Percentiles rank a stretch among this genome's conserved stretches.
These are phyloP conservation scores for Agrochola litura DNA, from an alignment of 2,888 invertebrate species.

Conservation along the genomic window DNA sequence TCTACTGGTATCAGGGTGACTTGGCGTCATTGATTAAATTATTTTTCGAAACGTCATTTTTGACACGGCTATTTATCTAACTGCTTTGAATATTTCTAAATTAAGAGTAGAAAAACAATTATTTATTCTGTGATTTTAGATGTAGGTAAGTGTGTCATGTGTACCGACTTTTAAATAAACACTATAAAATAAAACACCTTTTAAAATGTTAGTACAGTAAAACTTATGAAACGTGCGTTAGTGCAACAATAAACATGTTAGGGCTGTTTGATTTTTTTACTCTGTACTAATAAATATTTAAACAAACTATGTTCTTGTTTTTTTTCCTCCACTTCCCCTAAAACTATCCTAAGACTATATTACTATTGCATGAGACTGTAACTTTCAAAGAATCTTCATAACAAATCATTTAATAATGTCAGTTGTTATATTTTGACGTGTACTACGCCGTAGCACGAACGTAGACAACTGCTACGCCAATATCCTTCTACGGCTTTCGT, in stretches of 20 bases:
- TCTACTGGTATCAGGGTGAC: slow-evolving; percentile 10
- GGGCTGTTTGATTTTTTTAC: not conserved
- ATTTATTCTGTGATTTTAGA: not conserved
- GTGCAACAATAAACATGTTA: not conserved
- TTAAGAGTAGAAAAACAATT: not conserved
- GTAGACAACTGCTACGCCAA: slow-evolving; percentile 47
- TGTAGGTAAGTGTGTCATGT: not conserved
- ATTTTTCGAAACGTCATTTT: not conserved
- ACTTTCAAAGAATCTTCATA: slow-evolving; percentile 14
- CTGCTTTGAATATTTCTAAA: not conserved
- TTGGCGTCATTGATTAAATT: not conserved
- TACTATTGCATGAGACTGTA: slow-evolving; percentile 46
- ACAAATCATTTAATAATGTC: slow-evolving; percentile 5
- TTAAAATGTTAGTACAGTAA: too few species aligned
- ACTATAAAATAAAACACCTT: too few species aligned
- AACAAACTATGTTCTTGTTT: slow-evolving; percentile 35
- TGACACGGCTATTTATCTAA: not conserved
- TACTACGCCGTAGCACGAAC: slow-evolving; percentile 45
- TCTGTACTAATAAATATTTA: slow-evolving; percentile 37
- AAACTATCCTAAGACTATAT: slow-evolving; percentile 7
- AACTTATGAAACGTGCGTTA: too few species aligned
- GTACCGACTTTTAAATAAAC: not conserved
- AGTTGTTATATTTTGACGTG: slow-evolving; percentile 27
- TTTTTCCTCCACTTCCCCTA: slow-evolving; percentile 17
- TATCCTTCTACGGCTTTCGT: slow-evolving; percentile 3